Conservation (phyloP, 2,113 vertebrate species). For the Apteryx owenii region DNA sequence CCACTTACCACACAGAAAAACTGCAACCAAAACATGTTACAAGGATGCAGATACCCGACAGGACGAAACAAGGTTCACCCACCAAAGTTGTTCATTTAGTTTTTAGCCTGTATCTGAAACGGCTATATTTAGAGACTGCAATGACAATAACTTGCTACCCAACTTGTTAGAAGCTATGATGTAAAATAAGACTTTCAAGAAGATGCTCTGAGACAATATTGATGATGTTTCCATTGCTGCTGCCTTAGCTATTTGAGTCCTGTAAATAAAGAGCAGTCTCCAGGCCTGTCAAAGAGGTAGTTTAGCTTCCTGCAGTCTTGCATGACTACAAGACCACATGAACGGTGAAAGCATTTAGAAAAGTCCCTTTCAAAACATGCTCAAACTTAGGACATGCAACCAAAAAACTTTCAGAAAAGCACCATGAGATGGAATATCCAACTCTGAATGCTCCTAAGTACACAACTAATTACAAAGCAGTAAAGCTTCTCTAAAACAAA, state of each 20-base stretch:
- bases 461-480: slow-evolving; percentile 15
- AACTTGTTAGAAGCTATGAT: not conserved
- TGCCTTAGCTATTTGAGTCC: not conserved
- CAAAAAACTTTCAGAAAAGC: not conserved
- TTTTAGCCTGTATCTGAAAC: not conserved
- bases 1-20: not conserved
- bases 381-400: not conserved
- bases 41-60: not conserved
- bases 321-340: not conserved
- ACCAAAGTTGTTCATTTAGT: not conserved
- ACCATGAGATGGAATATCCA: not conserved
- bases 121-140: not conserved
- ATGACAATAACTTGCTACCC: not conserved
- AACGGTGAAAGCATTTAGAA: not conserved
- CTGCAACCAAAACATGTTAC: not conserved
- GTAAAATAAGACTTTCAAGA: not conserved
- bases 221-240: not conserved
- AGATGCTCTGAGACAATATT: not conserved
- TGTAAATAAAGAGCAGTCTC: slow-evolving; percentile 1
- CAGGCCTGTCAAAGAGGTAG: not conserved
- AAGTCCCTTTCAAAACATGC: not conserved
- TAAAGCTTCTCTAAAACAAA: slow-evolving; percentile 2
- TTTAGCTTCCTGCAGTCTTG: not conserved
- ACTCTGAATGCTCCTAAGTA: not conserved
- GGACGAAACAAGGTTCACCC: not conserved